Evolutionary conservation across 2,888 invertebrate species (phyloP).

Genomic region (Thecophora atra): DNA sequence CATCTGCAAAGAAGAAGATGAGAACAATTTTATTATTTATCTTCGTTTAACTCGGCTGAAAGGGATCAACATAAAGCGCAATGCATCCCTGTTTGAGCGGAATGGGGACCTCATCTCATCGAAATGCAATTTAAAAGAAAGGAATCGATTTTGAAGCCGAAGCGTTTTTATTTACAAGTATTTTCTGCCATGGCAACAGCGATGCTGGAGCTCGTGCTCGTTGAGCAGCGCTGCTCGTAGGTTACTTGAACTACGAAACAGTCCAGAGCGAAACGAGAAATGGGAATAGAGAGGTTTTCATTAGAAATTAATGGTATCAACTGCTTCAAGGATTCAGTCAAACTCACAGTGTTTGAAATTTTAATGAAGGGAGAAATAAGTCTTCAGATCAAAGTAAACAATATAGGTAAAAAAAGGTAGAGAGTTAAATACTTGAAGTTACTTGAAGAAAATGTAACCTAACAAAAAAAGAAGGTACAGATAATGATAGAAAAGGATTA

Average conservation of each 20-base stretch:
- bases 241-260: too few species aligned
- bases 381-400: too few species aligned
- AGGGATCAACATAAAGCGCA: neutral
- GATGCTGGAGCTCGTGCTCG: neutral
- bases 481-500: neutral
- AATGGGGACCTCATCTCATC: neutral
- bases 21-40: neutral
- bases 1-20: conserved; percentile 57
- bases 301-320: too few species aligned
- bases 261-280: too few species aligned
- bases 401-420: too few species aligned
- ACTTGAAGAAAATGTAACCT: neutral
- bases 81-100: conserved; percentile 14
- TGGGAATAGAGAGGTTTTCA: neutral
- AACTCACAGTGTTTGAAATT: neutral
- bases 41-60: neutral
- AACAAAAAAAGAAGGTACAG: neutral
- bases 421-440: too few species aligned
- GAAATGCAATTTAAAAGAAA: conserved; percentile 32
- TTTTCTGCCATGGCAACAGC: neutral
- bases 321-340: too few species aligned
- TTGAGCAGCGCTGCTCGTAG: neutral
- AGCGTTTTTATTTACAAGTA: conserved; percentile 19
- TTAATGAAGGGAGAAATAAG: neutral
- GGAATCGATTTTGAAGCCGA: conserved; percentile 35